Evolutionary conservation across 2,888 invertebrate genomes (phyloP).

Genomic region (Onthophagus sagittarius): DNA sequence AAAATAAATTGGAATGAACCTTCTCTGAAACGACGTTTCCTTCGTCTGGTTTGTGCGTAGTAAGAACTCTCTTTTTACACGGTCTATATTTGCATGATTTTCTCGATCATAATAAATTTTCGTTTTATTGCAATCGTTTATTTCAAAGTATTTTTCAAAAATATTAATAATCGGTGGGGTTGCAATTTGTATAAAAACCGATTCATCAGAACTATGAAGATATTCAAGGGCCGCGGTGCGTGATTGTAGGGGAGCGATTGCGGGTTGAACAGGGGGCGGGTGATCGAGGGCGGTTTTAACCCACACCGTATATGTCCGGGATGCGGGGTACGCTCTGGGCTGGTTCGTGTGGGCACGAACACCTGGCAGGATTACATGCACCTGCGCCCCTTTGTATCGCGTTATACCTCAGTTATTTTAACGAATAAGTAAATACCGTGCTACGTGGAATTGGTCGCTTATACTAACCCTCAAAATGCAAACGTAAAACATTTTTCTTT

Average conservation of each 20-base stretch:
- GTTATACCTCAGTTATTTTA: slow-evolving; percentile 32
- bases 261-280: slow-evolving; percentile 12
- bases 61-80: not conserved
- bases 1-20: not conserved
- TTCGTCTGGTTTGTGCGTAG: not conserved
- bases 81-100: slow-evolving; percentile 15
- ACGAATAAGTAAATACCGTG: not conserved
- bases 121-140: not conserved
- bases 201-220: slow-evolving; percentile 36
- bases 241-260: slow-evolving; percentile 3
- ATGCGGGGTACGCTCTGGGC: slow-evolving; percentile 27
- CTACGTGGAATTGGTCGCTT: not conserved
- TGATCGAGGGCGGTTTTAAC: slow-evolving; percentile 10
- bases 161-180: slow-evolving; percentile 13
- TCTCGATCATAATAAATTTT: no score
- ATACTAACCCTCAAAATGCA: not conserved
- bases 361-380: slow-evolving; percentile 37
- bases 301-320: slow-evolving; percentile 16
- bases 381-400: slow-evolving; percentile 35
- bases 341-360: slow-evolving; percentile 32
- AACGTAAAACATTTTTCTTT: not conserved
- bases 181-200: slow-evolving; percentile 18
- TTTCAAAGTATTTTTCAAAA: slow-evolving; percentile 3
- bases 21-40: not conserved
- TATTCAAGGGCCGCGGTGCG: slow-evolving; percentile 21